phyloP scores from a whole-genome alignment of 1,140 invertebrate genomes.

The Drosophila pseudoobscura region DNA sequence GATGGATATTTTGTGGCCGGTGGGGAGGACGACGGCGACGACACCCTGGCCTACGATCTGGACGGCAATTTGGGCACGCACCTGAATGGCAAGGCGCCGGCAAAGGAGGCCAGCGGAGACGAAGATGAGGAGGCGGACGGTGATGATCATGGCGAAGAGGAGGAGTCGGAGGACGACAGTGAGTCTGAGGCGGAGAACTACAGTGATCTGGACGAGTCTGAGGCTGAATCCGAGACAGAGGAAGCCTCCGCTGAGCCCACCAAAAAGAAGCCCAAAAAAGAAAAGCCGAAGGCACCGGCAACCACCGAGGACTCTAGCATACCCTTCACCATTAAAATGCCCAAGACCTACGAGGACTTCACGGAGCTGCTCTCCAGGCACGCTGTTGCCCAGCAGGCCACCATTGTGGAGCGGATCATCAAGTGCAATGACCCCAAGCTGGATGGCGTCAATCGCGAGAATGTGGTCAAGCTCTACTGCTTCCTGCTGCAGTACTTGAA shows the following conservation, averaged over 20 bases:
- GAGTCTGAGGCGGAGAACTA: slow-evolving; percentile 83
- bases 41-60: slow-evolving; percentile 84
- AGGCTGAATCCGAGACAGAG: slow-evolving; percentile 67
- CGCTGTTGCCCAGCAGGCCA: slow-evolving; percentile 87
- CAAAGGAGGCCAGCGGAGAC: slow-evolving; percentile 62
- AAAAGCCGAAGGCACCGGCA: slow-evolving; percentile 46
- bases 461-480: slow-evolving; percentile 88
- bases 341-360: slow-evolving; percentile 88
- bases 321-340: slow-evolving; percentile 89
- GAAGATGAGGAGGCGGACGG: slow-evolving; percentile 60
- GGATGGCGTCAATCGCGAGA: slow-evolving; percentile 89
- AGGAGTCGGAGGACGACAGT: slow-evolving; percentile 56
- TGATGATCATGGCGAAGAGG: slow-evolving; percentile 72
- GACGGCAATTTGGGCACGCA: slow-evolving; percentile 82
- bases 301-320: slow-evolving; percentile 85
- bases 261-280: slow-evolving; percentile 45
- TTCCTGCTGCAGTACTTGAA: slow-evolving; percentile 91
- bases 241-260: slow-evolving; percentile 6
- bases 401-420: slow-evolving; percentile 91
- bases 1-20: slow-evolving; percentile 86
- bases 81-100: slow-evolving; percentile 21
- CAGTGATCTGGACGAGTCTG: slow-evolving; percentile 84
- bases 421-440: slow-evolving; percentile 93
- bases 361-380: slow-evolving; percentile 86
- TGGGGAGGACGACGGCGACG: slow-evolving; percentile 73